A percentile compares a stretch with the other conserved stretches of the same genome.
Conservation (phyloP, 35 echinoderm and acorn worm genomes). For the Heliocidaris tuberculata region DNA sequence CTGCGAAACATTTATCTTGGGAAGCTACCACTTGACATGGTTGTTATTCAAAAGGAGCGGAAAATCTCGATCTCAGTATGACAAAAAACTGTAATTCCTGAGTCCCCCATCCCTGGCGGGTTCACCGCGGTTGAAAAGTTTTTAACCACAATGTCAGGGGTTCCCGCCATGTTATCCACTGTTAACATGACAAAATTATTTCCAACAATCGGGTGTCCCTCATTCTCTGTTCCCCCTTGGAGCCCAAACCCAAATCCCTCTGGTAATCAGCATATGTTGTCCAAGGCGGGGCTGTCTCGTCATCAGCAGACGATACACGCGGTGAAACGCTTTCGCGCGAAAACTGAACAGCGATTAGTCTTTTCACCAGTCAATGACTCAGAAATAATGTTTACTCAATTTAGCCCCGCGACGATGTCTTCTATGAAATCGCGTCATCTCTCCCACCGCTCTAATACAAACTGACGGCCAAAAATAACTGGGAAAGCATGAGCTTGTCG, state of each 20-base stretch:
- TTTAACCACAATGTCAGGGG: not conserved
- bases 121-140: not conserved
- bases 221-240: not conserved
- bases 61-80: not conserved
- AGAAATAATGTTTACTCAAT: constrained; percentile 55
- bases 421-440: constrained; percentile 26
- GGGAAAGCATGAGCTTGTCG: not conserved
- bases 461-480: constrained; percentile 39
- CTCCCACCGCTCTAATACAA: constrained; percentile 15
- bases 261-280: not conserved
- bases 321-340: not conserved
- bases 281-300: not conserved
- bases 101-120: not conserved
- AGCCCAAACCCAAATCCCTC: not conserved
- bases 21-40: not conserved
- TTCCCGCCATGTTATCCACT: not conserved
- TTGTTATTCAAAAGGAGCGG: not conserved
- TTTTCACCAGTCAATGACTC: constrained; percentile 51
- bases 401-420: constrained; percentile 32
- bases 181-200: not conserved
- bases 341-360: constrained; percentile 44
- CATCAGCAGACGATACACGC: not conserved
- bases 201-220: not conserved
- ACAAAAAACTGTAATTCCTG: not conserved
- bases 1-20: not conserved